These are phyloP conservation scores for Campoplex nolae DNA, from an alignment of 2,888 invertebrate genomes.

Conservation along the genomic window DNA sequence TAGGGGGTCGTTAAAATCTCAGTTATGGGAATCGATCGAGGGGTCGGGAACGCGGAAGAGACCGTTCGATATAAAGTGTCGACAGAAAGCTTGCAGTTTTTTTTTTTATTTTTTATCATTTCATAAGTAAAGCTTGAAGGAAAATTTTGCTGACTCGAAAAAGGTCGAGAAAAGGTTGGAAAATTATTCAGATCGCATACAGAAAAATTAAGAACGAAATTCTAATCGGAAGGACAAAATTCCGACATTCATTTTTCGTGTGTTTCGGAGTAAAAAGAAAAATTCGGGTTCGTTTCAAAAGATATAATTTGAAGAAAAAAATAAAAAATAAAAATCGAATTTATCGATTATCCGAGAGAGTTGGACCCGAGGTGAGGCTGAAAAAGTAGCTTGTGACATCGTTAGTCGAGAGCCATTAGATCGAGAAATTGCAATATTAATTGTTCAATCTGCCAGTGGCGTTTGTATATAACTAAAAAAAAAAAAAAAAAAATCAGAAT, in stretches of 20 bases:
- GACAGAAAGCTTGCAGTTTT: conserved; percentile 26
- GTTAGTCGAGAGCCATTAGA: conserved; percentile 56
- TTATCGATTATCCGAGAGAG: conserved; percentile 22
- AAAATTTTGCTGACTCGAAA: conserved; percentile 37
- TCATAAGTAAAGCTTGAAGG: neutral
- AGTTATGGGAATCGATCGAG: conserved; percentile 34
- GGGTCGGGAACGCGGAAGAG: conserved; percentile 6
- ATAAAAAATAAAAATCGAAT: neutral
- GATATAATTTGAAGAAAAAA: neutral
- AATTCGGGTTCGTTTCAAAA: neutral
- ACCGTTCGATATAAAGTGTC: conserved; percentile 15
- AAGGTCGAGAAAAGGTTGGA: conserved; percentile 21
- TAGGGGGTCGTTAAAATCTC: conserved; percentile 48
- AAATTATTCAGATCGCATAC: neutral
- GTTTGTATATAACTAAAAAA: conserved; percentile 70
- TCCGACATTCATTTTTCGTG: neutral
- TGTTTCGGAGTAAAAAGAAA: conserved; percentile 16
- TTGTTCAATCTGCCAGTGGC: conserved; percentile 69
- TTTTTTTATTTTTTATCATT: conserved; percentile 14
- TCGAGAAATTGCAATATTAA: conserved; percentile 64
- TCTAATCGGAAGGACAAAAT: neutral
- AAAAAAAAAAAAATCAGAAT: conserved; percentile 47
- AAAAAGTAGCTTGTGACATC: conserved; percentile 27
- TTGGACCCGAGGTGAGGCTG: conserved; percentile 24
- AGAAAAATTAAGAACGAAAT: conserved; percentile 62